Conservation (phyloP, 2,888 invertebrate species). For the Pheosia gnoma region DNA sequence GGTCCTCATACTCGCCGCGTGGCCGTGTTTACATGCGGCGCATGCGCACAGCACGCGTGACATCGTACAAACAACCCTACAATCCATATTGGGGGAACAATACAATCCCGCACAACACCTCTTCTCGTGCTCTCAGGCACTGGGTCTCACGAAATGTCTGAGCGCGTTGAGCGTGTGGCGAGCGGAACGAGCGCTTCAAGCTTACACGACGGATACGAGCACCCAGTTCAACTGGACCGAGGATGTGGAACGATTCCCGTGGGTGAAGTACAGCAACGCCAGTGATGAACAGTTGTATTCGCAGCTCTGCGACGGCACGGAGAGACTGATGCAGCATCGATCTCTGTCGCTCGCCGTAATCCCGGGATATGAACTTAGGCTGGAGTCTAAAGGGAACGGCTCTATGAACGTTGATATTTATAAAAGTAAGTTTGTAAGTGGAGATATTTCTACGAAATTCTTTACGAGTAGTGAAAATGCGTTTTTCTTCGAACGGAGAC, state of each 20-base stretch:
- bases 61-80: slow-evolving; percentile 42
- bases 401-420: slow-evolving; percentile 76
- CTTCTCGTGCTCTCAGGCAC: slow-evolving; percentile 54
- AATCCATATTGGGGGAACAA: slow-evolving; percentile 41
- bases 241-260: slow-evolving; percentile 69
- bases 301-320: slow-evolving; percentile 76
- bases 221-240: slow-evolving; percentile 47
- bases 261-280: slow-evolving; percentile 66
- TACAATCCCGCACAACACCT: slow-evolving; percentile 43
- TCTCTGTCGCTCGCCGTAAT: slow-evolving; percentile 76
- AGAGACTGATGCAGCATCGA: slow-evolving; percentile 76
- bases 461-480: no score
- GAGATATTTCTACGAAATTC: no score
- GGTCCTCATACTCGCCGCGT: slow-evolving; percentile 61
- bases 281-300: slow-evolving; percentile 78
- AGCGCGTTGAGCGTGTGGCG: slow-evolving; percentile 83
- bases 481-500: no score
- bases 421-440: slow-evolving; percentile 60
- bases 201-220: slow-evolving; percentile 34
- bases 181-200: slow-evolving; percentile 62
- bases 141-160: slow-evolving; percentile 81
- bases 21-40: slow-evolving; percentile 50
- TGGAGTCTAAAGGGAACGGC: slow-evolving; percentile 80
- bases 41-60: slow-evolving; percentile 48
- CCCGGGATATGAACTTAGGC: slow-evolving; percentile 78